phyloP scores from a whole-genome alignment of 2,888 invertebrate species.

The Liodrosophila aerea region DNA sequence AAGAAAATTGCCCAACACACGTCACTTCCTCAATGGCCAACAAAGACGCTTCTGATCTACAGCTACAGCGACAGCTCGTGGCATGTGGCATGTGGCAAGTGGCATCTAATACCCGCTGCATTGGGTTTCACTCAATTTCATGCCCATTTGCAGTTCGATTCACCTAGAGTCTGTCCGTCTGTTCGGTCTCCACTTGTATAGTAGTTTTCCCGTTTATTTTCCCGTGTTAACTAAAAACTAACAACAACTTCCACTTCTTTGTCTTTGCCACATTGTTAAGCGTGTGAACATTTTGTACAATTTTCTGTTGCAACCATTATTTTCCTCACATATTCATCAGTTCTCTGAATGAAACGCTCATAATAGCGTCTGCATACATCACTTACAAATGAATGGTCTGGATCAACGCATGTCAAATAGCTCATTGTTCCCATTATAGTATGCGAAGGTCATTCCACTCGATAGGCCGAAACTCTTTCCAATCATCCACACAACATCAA shows the following conservation, averaged over 20 bases:
- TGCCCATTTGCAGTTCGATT: constrained; percentile 22
- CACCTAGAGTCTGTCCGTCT: constrained; percentile 4
- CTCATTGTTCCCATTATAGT: constrained; percentile 28
- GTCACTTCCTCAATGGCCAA: constrained; percentile 26
- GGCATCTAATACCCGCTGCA: neutral
- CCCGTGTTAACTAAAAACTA: constrained; percentile 8
- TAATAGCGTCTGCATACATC: constrained; percentile 9
- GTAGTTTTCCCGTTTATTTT: constrained; percentile 36
- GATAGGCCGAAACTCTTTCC: neutral
- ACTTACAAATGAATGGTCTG: constrained; percentile 22
- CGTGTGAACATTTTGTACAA: constrained; percentile 49
- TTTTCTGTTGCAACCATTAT: neutral
- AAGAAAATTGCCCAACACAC: constrained; percentile 15
- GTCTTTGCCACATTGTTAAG: constrained; percentile 46
- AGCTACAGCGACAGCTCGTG: neutral
- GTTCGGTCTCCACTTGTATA: neutral
- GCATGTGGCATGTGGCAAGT: constrained; percentile 14
- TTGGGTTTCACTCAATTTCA: constrained; percentile 23
- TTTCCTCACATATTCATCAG: constrained; percentile 28
- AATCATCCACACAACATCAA: neutral
- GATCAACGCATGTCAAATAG: constrained; percentile 50
- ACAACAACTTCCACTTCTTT: constrained; percentile 66
- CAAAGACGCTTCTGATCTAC: constrained; percentile 22
- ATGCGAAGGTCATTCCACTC: constrained; percentile 31
- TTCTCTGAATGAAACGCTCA: constrained; percentile 12